A percentile compares a stretch with the other conserved stretches of the same genome.
Evolutionary conservation across 2,888 invertebrate species (phyloP).

Genomic region (Heteromyza rotundicornis): DNA sequence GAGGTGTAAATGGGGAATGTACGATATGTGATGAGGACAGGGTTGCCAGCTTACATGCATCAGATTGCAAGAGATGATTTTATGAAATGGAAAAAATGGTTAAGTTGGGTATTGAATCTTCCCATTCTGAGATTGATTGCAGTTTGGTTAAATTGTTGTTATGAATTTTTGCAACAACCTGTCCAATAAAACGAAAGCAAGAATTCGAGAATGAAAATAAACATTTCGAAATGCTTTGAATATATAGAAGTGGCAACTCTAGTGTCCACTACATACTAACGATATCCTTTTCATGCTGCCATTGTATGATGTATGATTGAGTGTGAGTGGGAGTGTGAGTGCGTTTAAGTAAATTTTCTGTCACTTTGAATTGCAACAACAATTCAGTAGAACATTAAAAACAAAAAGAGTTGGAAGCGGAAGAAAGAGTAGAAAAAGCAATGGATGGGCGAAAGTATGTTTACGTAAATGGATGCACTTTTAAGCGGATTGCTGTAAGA

Average conservation of each 20-base stretch:
- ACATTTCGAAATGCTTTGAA: too few relatives aligned
- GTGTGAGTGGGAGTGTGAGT: slow-evolving; percentile 24
- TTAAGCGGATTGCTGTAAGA: slow-evolving; percentile 33
- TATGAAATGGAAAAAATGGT: too few relatives aligned
- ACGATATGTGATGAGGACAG: slow-evolving; percentile 22
- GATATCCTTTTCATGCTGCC: background rate
- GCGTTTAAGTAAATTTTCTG: slow-evolving; percentile 54
- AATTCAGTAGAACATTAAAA: slow-evolving; percentile 26
- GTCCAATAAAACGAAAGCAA: too few relatives aligned
- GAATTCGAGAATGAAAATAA: too few relatives aligned
- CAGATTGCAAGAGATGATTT: too few relatives aligned
- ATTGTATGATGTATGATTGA: slow-evolving; percentile 2
- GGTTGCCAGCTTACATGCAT: too few relatives aligned
- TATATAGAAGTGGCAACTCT: too few relatives aligned
- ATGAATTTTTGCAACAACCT: too few relatives aligned
- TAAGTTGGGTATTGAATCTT: too few relatives aligned
- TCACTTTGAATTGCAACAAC: slow-evolving; percentile 52
- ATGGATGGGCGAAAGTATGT: slow-evolving; percentile 19
- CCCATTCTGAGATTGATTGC: too few relatives aligned
- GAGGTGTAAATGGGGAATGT: slow-evolving; percentile 54
- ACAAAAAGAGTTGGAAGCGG: slow-evolving; percentile 21
- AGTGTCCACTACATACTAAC: background rate
- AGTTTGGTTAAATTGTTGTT: too few relatives aligned
- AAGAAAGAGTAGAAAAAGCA: background rate
- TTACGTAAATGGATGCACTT: slow-evolving; percentile 51